phyloP scores from a whole-genome alignment of 2,797 vertebrate genomes.

The Buceros bicornis region DNA sequence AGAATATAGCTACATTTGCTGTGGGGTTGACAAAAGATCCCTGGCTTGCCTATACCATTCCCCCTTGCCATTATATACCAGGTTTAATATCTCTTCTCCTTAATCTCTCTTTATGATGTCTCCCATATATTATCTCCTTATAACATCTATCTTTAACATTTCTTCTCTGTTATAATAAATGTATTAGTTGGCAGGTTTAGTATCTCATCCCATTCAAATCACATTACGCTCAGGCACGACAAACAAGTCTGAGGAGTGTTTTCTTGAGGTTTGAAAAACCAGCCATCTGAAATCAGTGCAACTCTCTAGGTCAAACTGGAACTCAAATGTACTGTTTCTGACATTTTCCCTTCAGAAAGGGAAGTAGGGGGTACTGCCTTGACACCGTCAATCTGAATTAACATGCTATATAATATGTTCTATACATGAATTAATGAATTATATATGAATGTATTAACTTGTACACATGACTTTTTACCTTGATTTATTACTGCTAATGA shows the following conservation, averaged over 20 bases:
- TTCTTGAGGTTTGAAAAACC: neutral
- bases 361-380: neutral
- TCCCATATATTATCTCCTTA: neutral
- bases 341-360: neutral
- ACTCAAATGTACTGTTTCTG: neutral
- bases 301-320: neutral
- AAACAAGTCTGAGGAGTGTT: neutral
- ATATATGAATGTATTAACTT: neutral
- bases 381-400: neutral
- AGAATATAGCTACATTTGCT: neutral
- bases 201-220: constrained; percentile 25
- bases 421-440: neutral
- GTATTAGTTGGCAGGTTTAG: neutral
- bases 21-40: neutral
- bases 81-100: neutral
- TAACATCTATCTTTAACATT: neutral
- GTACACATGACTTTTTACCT: neutral
- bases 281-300: neutral
- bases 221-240: neutral
- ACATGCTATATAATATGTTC: neutral
- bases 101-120: neutral
- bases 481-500: neutral
- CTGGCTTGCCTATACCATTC: neutral
- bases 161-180: neutral
- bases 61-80: neutral